Evolutionary conservation across 92 coral and sea anemone species (phyloP).

Genomic region (Porites lobata): DNA sequence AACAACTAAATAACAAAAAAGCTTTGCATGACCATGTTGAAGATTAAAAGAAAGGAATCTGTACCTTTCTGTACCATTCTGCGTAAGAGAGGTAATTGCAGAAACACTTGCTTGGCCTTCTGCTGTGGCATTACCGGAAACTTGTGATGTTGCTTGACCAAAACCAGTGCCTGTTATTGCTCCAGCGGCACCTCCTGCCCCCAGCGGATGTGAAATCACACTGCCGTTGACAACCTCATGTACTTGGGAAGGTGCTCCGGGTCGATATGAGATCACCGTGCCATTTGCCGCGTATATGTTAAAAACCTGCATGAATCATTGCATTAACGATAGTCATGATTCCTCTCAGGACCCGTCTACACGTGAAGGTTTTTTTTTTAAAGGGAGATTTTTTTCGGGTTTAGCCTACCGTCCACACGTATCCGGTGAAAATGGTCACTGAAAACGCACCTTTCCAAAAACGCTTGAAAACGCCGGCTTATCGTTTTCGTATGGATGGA

Average conservation of each 20-base stretch:
- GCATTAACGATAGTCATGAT: too few species aligned
- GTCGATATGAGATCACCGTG: background rate
- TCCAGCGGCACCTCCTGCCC: background rate
- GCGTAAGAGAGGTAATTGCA: background rate
- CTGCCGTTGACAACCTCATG: background rate
- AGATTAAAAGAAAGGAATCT: too few species aligned
- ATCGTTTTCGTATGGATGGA: too few species aligned
- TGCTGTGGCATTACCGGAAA: background rate
- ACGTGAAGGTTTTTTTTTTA: too few species aligned
- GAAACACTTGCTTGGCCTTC: background rate
- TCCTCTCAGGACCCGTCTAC: too few species aligned
- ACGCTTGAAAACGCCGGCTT: too few species aligned
- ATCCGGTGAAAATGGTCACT: too few species aligned
- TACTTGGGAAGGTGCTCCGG: constrained; percentile 8
- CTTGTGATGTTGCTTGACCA: background rate
- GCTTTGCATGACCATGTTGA: too few species aligned
- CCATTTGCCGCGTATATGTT: constrained; percentile 40
- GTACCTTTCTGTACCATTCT: background rate
- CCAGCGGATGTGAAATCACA: background rate
- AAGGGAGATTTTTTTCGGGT: too few species aligned
- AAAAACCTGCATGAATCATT: constrained; percentile 13
- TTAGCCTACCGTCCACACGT: too few species aligned
- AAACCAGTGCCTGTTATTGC: background rate
- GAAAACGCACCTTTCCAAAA: too few species aligned
- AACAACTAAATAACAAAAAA: too few species aligned